Evolutionary conservation across 2,113 vertebrate genomes (phyloP).

Genomic region (Cebus imitator): DNA sequence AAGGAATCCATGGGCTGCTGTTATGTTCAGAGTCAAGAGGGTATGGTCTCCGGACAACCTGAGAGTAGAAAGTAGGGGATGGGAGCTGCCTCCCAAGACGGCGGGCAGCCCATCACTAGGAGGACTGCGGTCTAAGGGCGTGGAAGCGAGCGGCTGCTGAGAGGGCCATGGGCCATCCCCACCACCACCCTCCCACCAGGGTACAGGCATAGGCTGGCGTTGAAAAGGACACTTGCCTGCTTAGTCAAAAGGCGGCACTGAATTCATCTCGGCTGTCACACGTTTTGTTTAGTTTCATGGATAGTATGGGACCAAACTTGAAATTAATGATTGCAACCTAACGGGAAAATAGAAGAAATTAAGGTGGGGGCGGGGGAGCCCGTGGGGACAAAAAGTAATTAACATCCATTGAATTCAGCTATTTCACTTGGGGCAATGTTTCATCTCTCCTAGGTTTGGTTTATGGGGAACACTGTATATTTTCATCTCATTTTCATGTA

Average conservation of each 20-base stretch:
- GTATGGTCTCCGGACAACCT: background rate
- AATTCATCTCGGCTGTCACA: background rate
- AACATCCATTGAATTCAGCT: slow-evolving; percentile 53
- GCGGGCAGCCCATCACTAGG: rapidly evolving
- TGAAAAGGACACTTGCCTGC: background rate
- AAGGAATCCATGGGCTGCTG: background rate
- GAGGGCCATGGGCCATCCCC: rapidly evolving
- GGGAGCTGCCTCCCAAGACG: background rate
- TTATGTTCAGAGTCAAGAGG: background rate
- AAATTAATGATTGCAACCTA: slow-evolving; percentile 39
- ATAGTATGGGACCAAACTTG: background rate
- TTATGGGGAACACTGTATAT: background rate
- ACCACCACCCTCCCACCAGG: rapidly evolving
- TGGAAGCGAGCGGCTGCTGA: rapidly evolving
- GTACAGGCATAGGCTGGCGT: rapidly evolving
- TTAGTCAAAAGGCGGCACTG: background rate
- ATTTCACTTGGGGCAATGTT: slow-evolving; percentile 41
- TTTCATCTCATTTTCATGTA: slow-evolving; percentile 4
- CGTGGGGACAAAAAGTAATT: slow-evolving; percentile 57
- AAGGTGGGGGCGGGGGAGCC: background rate
- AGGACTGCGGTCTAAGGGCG: background rate
- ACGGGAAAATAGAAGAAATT: background rate
- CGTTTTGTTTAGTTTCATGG: background rate
- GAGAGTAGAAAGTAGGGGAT: background rate
- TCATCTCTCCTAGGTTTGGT: slow-evolving; percentile 29